Evolutionary conservation across 2,113 vertebrate genomes (phyloP), one percentile per base, ranked within the genome.

Genomic region (Ia io): DNA sequence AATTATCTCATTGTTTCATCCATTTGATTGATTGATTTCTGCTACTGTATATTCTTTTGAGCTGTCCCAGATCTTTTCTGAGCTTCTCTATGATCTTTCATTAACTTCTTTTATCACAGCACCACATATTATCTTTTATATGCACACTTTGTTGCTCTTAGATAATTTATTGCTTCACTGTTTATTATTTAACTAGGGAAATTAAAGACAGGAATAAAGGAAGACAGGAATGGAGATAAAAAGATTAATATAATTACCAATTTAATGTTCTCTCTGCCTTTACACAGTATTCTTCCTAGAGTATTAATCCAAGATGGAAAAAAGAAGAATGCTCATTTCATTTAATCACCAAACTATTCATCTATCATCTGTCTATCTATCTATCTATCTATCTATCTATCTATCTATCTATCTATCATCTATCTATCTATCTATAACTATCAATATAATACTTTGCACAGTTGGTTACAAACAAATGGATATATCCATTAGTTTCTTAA

Each of bases 1-100:
- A 94, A 93, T 95, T 87, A 90, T 92, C 42, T 97, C 23, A 90
- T 67, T 84, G 51, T 84, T 93, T 86, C 32, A 88, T 73, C 67
- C 56, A 73, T 71, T 94, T 65, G 22, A 79, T 93, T 70, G n/a
- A 83, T 93, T 93, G 63, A 53, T 93, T 96, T 95, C 77, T 95
- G 40, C 35, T 95, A 25, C 53, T 74, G 28, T 88, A 51, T 53
- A 88, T 9, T 40, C 11, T 73, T 95, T 88, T 85, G 20, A 59
- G 42, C 67, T 76, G 51, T 49, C 59, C 40, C 65, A 95, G n/a
- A 88, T 76, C 32, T 51, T 73, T 96, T 86, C 47, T 40, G 14
- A 92, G 23, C 10, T 77, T 42, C 53, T 70, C 22, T 95, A 67
- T 42, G 59, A 85, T 23, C 25, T 87, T 90, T 84, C 73, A 49